Percentiles rank a stretch among this genome's conserved stretches.
phyloP scores from a whole-genome alignment of 2,113 vertebrate genomes.

The Festucalex cinctus region DNA sequence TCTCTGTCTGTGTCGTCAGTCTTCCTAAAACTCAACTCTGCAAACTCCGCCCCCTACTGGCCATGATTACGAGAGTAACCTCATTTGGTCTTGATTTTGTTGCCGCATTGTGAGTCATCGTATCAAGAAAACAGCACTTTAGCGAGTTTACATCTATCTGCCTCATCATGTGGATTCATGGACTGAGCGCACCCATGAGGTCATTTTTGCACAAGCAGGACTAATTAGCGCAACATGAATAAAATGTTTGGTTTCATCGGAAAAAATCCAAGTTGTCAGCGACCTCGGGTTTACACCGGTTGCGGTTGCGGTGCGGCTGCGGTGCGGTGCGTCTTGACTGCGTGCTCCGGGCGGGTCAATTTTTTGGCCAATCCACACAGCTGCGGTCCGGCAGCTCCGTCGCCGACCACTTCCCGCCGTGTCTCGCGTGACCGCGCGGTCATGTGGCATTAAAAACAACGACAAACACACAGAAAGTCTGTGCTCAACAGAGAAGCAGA shows the following conservation, averaged over 20 bases:
- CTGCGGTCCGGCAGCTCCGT: too few relatives aligned
- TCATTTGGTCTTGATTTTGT: conserved; percentile 25
- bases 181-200: background rate
- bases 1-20: conserved; percentile 3
- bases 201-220: conserved; percentile 2
- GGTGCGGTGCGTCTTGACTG: too few relatives aligned
- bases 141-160: conserved; percentile 6
- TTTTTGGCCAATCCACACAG: too few relatives aligned
- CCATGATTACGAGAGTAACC: background rate
- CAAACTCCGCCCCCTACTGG: conserved; percentile 56
- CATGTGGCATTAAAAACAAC: too few relatives aligned
- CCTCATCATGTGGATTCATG: background rate
- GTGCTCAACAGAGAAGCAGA: too few relatives aligned
- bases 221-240: background rate
- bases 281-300: too few relatives aligned
- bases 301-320: too few relatives aligned
- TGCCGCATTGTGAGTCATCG: conserved; percentile 22
- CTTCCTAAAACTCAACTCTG: conserved; percentile 12
- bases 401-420: too few relatives aligned
- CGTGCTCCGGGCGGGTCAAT: too few relatives aligned
- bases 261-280: background rate
- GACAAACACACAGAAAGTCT: too few relatives aligned
- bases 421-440: too few relatives aligned
- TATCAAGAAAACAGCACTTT: conserved; percentile 28
- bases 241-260: background rate